Base-by-base conservation (phyloP, 2,888 invertebrate genomes). In the Stenurella melanura region DNA sequence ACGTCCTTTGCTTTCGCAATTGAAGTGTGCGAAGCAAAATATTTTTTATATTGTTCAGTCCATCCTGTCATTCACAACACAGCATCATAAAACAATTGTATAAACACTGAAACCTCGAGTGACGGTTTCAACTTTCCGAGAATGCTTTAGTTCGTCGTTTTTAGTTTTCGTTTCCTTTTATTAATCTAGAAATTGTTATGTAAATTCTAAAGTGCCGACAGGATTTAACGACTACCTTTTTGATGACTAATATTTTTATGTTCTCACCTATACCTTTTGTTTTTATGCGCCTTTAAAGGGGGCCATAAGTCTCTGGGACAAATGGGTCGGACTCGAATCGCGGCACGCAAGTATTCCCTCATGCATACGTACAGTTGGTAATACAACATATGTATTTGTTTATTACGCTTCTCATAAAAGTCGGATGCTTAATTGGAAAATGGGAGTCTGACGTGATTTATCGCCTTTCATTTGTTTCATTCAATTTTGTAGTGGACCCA, bases 161-260 rank as follows among this genome's bases (percentile, higher is more conserved):
- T 34, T n/a, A 30, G 56, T 56, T 63, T 30, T 68, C 58, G 69
- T 42, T 69, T 34, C 69, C 68, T 56, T 68, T 68, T 70, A 70
- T 70, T 38, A 63, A 72, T 61, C 30, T 17, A 38, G 63, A 50
- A 34, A 72, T 72, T 72, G 72, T 72, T 19, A 72, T 72, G 72
- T 72, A 72, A 72, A 72, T 72, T 63, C 19, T 63, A 54, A 21
- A 60, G 70, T 21, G 70, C 60, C 72, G 72, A 58, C 61, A 54
- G 61, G 50, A n/a, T 72, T 72, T 72, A 63, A 63, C 60, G 60
- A 60, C 60, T 21, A 12, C 21, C 42, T 15, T 34, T 69, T 54
- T 26, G 38, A 38, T 26, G 63, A 60, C 42, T 30, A 50, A 72
- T 63, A 63, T 72, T 72, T 63, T 72, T 63, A 63, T 63, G 72